A percentile compares a stretch with the other conserved stretches of the same genome.
phyloP scores from a whole-genome alignment of 1,140 invertebrate genomes.

The Aphaenogaster rudis region DNA sequence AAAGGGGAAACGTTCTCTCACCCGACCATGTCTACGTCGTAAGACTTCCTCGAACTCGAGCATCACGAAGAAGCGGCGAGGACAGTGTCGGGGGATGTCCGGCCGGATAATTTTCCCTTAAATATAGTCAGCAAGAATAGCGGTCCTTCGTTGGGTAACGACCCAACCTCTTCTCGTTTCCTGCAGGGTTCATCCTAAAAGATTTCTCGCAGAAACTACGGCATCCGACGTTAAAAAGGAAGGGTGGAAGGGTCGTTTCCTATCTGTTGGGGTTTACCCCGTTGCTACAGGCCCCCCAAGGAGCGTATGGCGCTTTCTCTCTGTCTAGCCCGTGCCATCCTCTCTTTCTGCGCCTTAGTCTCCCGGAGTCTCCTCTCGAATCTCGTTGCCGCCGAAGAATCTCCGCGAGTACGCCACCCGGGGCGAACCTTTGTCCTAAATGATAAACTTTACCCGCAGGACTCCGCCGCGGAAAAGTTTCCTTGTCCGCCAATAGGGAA shows the following conservation, averaged over 20 bases:
- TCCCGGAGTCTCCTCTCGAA: constrained; percentile 38
- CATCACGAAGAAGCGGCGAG: constrained; percentile 53
- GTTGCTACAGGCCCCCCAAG: neutral
- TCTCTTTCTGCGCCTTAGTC: neutral
- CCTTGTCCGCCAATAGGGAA: constrained; percentile 79
- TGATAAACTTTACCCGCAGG: constrained; percentile 83
- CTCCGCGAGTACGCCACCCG: constrained; percentile 58
- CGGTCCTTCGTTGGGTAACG: constrained; percentile 67
- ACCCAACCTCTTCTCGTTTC: constrained; percentile 56
- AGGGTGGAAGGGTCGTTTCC: constrained; percentile 46
- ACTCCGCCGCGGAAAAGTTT: constrained; percentile 77
- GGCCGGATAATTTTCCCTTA: constrained; percentile 77
- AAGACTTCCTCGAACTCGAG: constrained; percentile 71
- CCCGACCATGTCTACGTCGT: constrained; percentile 35
- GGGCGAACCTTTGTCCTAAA: constrained; percentile 80
- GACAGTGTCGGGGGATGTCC: constrained; percentile 53
- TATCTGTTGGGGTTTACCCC: constrained; percentile 55
- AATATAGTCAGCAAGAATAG: constrained; percentile 76
- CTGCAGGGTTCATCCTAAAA: constrained; percentile 45
- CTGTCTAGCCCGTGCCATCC: neutral
- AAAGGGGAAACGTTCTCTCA: constrained; percentile 30
- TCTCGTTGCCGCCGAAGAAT: constrained; percentile 49
- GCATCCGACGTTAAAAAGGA: constrained; percentile 66
- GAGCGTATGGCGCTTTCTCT: constrained; percentile 23
- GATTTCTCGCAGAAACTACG: constrained; percentile 61